These are phyloP conservation scores for Agrotis ipsilon DNA, from an alignment of 2,888 invertebrate species.

Conservation along the genomic window DNA sequence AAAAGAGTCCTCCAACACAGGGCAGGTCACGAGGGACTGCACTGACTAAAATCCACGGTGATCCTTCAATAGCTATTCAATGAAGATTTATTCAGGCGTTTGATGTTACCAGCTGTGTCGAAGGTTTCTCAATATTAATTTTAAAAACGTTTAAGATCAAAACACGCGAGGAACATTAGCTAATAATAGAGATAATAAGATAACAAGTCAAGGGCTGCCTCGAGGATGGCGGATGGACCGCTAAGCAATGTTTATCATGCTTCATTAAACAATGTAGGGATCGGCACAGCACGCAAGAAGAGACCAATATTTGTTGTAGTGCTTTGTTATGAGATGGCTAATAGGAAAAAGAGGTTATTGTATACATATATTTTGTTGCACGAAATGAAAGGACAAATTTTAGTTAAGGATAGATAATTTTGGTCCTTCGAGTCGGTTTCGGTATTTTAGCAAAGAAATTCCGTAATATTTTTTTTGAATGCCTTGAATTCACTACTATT, in stretches of 20 bases:
- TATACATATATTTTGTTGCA: neutral
- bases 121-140: no score
- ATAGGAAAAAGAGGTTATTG: neutral
- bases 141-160: neutral
- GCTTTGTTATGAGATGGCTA: neutral
- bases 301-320: conserved; percentile 17
- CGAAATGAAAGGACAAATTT: neutral
- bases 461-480: neutral
- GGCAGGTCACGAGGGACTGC: no score
- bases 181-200: conserved; percentile 31
- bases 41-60: no score
- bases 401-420: neutral
- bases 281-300: neutral
- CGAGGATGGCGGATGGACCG: conserved; percentile 16
- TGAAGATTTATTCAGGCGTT: no score
- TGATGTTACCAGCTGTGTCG: no score
- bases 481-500: neutral
- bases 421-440: neutral
- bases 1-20: no score
- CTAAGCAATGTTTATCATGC: conserved; percentile 31
- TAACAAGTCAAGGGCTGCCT: conserved; percentile 32
- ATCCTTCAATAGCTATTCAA: no score
- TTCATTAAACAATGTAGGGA: conserved; percentile 20
- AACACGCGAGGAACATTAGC: conserved; percentile 15
- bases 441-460: neutral